Conservation (phyloP, 2,113 vertebrate genomes). For the Epinephelus fuscoguttatus region DNA sequence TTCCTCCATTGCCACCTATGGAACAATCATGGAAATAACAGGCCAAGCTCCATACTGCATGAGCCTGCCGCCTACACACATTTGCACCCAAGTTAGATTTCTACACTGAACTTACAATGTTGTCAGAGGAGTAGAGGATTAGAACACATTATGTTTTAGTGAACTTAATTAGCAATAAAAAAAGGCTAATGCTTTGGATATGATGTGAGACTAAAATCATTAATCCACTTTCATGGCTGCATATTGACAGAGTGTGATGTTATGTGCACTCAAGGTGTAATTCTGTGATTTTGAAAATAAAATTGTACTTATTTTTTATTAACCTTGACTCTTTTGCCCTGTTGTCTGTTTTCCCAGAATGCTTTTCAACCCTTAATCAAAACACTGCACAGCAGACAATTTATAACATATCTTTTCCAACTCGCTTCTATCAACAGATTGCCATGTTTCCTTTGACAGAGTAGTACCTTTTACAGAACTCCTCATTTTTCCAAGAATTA, state of each 20-base stretch:
- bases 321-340: background rate
- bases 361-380: background rate
- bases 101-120: background rate
- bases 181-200: background rate
- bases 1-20: conserved; percentile 84
- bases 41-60: conserved; percentile 30
- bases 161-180: background rate
- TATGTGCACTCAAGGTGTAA: background rate
- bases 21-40: conserved; percentile 79
- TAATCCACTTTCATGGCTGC: background rate
- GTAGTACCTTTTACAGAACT: background rate
- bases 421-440: background rate
- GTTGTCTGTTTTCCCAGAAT: background rate
- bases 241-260: background rate
- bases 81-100: background rate
- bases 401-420: background rate
- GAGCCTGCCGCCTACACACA: background rate
- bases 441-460: background rate
- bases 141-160: background rate
- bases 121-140: background rate
- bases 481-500: background rate
- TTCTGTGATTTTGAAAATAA: background rate
- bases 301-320: background rate
- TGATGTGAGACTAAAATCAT: background rate
- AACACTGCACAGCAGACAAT: background rate